Evolutionary conservation across 2,113 vertebrate genomes (phyloP).

Genomic region (Azemiops feae): DNA sequence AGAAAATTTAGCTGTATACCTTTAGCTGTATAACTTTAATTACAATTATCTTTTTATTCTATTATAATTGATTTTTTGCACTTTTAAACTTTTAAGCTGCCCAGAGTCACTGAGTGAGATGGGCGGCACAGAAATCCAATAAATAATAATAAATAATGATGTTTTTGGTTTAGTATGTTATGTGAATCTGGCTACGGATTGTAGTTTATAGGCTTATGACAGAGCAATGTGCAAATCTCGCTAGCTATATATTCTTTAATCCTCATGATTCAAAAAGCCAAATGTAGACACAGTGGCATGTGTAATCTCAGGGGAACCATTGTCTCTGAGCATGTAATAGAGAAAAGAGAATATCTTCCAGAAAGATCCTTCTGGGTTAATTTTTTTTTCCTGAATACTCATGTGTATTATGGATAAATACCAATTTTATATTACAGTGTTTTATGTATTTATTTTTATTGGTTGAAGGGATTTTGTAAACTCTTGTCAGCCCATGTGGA

Average conservation of each 20-base stretch:
- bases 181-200: not conserved
- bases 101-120: not conserved
- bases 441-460: not conserved
- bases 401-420: not conserved
- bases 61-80: not conserved
- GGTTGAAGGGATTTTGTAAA: not conserved
- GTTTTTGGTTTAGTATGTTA: not conserved
- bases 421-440: not conserved
- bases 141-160: not conserved
- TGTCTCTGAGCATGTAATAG: not conserved
- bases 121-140: not conserved
- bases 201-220: not conserved
- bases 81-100: not conserved
- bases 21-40: not conserved
- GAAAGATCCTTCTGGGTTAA: not conserved
- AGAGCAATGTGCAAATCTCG: not conserved
- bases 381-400: not conserved
- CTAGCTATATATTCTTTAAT: not conserved
- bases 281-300: not conserved
- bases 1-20: no score
- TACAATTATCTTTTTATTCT: not conserved
- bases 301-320: not conserved
- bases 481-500: not conserved
- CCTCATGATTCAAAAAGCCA: not conserved
- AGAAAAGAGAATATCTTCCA: not conserved